These are phyloP conservation scores for Chrysolina oricalcia DNA, from an alignment of 2,888 invertebrate species.

Conservation along the genomic window DNA sequence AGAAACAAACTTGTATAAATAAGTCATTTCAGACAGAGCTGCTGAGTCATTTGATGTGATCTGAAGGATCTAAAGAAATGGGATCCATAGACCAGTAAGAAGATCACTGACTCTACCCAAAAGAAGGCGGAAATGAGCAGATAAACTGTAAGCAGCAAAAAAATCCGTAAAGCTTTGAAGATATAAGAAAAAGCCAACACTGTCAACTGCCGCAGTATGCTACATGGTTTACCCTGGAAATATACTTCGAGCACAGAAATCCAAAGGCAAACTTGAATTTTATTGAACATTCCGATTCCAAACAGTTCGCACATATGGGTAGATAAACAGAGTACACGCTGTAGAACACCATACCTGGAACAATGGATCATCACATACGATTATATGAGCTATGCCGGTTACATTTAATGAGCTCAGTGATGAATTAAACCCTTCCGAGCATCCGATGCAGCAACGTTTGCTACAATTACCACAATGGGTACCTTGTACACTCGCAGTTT, in stretches of 20 bases:
- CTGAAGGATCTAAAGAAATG: too few species aligned
- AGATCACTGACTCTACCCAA: too few species aligned
- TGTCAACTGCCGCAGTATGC: too few species aligned
- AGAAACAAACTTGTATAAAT: too few species aligned
- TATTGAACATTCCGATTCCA: background rate
- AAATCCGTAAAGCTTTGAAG: too few species aligned
- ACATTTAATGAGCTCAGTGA: conserved; percentile 53
- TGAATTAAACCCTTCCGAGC: conserved; percentile 50
- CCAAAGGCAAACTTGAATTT: background rate
- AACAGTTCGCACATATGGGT: background rate
- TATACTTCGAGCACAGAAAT: background rate
- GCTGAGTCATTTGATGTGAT: too few species aligned
- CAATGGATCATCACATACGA: conserved; percentile 15
- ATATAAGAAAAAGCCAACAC: too few species aligned
- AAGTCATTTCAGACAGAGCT: too few species aligned
- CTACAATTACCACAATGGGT: conserved; percentile 50
- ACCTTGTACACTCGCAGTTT: conserved; percentile 55
- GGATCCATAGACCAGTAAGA: too few species aligned
- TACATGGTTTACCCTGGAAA: too few species aligned
- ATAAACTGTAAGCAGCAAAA: too few species aligned
- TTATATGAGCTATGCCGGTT: conserved; percentile 14
- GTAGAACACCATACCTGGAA: conserved; percentile 10
- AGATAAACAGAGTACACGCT: background rate
- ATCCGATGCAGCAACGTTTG: conserved; percentile 40
- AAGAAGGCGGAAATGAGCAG: too few species aligned